Evolutionary conservation across 2,888 invertebrate genomes (phyloP).

Genomic region (Aleiodes alternator): DNA sequence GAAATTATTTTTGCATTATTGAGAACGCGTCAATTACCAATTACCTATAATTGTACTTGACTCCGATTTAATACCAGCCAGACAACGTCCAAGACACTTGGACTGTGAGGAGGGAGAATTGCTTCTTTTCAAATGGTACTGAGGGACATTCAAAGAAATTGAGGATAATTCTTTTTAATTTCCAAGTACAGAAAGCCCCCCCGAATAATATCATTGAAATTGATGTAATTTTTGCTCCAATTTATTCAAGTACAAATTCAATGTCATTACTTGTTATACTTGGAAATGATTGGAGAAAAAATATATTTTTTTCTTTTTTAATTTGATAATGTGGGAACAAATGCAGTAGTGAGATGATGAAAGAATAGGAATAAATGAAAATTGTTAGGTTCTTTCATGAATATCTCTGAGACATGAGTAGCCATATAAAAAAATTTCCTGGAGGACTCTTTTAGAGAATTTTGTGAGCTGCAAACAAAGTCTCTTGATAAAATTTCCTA

Average conservation of each 20-base stretch:
- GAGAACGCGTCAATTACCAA: constrained; percentile 18
- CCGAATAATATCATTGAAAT: not conserved
- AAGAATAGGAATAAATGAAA: too few relatives aligned
- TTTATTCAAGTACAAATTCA: not conserved
- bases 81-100: constrained; percentile 66
- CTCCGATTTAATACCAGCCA: constrained; percentile 66
- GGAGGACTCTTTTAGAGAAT: too few relatives aligned
- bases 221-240: constrained; percentile 6
- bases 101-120: constrained; percentile 57
- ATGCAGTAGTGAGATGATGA: too few relatives aligned
- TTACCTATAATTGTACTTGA: constrained; percentile 66
- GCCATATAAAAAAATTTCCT: too few relatives aligned
- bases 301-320: not conserved
- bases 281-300: constrained; percentile 70
- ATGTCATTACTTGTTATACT: constrained; percentile 63
- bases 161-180: constrained; percentile 11
- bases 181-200: not conserved
- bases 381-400: too few relatives aligned
- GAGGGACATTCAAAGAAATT: constrained; percentile 50
- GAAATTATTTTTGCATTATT: constrained; percentile 4
- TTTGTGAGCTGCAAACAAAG: too few relatives aligned
- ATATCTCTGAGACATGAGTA: too few relatives aligned
- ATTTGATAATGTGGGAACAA: too few relatives aligned
- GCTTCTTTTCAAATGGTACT: constrained; percentile 64
- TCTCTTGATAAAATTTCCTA: too few relatives aligned